phyloP scores from a whole-genome alignment of 2,888 invertebrate species.

The Macropis europaea region DNA sequence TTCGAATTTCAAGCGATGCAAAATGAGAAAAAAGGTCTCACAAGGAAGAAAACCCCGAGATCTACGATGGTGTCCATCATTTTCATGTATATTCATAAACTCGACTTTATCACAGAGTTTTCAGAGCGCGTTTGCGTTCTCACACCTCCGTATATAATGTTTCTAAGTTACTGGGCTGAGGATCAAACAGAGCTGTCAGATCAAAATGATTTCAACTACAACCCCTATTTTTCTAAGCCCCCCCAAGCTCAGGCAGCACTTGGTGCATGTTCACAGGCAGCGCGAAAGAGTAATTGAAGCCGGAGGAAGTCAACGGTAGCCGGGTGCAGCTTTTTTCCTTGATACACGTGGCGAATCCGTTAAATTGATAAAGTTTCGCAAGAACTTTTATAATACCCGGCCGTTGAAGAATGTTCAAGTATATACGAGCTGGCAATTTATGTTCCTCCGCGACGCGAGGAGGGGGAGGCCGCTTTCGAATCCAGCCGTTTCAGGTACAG shows the following conservation, averaged over 20 bases:
- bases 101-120: too few relatives aligned
- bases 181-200: too few relatives aligned
- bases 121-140: too few relatives aligned
- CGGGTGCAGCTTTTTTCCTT: neutral
- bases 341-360: conserved; percentile 75
- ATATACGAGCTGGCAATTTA: conserved; percentile 76
- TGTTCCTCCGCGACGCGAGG: conserved; percentile 61
- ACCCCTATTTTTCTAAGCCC: too few relatives aligned
- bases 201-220: too few relatives aligned
- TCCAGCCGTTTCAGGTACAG: conserved; percentile 13
- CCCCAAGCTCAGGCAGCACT: neutral
- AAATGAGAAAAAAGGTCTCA: too few relatives aligned
- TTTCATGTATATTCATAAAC: too few relatives aligned
- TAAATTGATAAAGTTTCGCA: conserved; percentile 79
- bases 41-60: too few relatives aligned
- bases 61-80: too few relatives aligned
- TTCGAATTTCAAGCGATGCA: too few relatives aligned
- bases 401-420: conserved; percentile 74
- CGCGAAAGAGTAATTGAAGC: conserved; percentile 34
- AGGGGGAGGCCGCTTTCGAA: conserved; percentile 25
- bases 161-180: too few relatives aligned
- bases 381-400: conserved; percentile 77
- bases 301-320: conserved; percentile 2
- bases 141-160: too few relatives aligned
- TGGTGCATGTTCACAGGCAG: neutral